These are phyloP conservation scores for Chionodraco myersi DNA, from an alignment of 2,113 vertebrate species.

Conservation along the genomic window DNA sequence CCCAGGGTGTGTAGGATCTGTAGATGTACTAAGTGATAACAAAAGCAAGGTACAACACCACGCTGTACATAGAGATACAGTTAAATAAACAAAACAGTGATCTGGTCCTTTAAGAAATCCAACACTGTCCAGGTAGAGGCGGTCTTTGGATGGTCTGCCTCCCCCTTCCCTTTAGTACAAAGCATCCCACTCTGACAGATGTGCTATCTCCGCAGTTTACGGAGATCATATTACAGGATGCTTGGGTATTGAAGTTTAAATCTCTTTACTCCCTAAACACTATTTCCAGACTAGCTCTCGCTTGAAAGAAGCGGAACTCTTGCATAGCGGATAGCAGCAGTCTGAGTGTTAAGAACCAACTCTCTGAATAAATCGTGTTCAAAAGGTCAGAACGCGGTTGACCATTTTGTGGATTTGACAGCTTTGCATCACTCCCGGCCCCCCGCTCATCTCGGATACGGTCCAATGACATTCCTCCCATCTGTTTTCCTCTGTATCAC, in stretches of 20 bases:
- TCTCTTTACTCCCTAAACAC: conserved; percentile 29
- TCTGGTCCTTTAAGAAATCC: conserved; percentile 26
- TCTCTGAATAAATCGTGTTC: conserved; percentile 33
- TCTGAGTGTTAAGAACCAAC: conserved; percentile 8
- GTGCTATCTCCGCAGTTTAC: conserved; percentile 47
- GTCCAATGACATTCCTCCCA: conserved; percentile 52
- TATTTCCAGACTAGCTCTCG: not conserved
- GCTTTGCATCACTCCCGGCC: conserved; percentile 32
- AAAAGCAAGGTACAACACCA: conserved; percentile 1
- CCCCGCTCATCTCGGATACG: conserved; percentile 37
- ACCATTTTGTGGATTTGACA: conserved; percentile 35
- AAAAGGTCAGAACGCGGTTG: conserved; percentile 55
- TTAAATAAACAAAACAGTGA: conserved; percentile 5
- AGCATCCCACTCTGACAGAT: conserved; percentile 27
- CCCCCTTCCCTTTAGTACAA: conserved; percentile 6
- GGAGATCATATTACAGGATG: conserved; percentile 32
- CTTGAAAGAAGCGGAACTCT: conserved; percentile 9
- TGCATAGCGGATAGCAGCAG: not conserved
- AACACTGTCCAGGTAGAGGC: not conserved
- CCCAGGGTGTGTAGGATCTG: not conserved
- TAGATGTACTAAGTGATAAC: not conserved
- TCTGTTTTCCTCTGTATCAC: conserved; percentile 46
- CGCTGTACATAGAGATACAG: not conserved
- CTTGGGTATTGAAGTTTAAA: conserved; percentile 38
- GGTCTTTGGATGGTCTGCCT: conserved; percentile 16